Evolutionary conservation across 1,140 invertebrate species (phyloP), one percentile per base, ranked within the genome.

Genomic region (Chelonus insularis): DNA sequence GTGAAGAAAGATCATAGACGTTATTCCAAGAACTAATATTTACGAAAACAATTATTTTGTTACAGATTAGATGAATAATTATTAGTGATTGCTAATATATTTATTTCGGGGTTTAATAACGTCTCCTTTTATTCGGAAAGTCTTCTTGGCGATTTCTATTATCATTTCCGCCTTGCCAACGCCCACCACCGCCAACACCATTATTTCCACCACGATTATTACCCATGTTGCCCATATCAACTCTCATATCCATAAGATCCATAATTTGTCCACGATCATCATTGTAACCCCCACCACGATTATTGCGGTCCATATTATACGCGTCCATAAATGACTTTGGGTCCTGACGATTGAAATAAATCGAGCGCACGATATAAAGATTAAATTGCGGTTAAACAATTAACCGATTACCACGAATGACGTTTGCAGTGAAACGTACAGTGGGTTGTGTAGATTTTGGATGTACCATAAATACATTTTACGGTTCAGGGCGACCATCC

Each of bases 231-330:
- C 74, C 72, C 78, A 82, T 80, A 52, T 82, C 80, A 47, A 82
- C 80, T 68, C 80, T 79, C 80, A 82, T 81, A 65, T 82, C 79
- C 80, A 82, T 82, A 45, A 82, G 72, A 67, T 82, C 80, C 80
- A 82, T 82, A 71, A 82, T 78, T 63, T 77, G 80, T 70, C 73
- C 73, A 59, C 80, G 80, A 51, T 81, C 79, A 45, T 82, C 80
- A 69, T 75, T 80, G 69, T 79, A 82, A 72, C 76, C 79, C 71
- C 79, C 80, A 51, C 76, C 72, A 57, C 69, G 68, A 64, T 50
- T 69, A 64, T 72, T 73, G 60, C 79, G 80, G 41, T 82, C 80
- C 74, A 82, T 76, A 72, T 69, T 80, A 69, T 81, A 82, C 41
- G 79, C 75, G 67, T 82, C 80, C 78, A 82, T 78, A 56, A 82